Percentiles rank a stretch among this genome's conserved stretches.
phyloP scores from a whole-genome alignment of 2,797 vertebrate genomes.

The Mycteria americana region DNA sequence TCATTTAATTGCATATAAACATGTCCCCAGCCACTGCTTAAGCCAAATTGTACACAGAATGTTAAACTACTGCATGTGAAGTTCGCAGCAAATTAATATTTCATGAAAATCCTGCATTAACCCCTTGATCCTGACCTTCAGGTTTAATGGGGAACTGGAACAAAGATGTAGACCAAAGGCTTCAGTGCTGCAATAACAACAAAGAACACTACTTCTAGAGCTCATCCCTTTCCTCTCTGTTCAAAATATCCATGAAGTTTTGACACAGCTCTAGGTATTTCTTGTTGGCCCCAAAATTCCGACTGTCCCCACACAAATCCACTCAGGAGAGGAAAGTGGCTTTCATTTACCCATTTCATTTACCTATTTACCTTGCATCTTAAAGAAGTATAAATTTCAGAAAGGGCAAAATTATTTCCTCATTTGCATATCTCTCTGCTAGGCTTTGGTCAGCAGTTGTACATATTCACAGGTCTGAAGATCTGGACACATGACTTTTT shows the following conservation, averaged over 20 bases:
- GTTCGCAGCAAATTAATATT: conserved; percentile 62
- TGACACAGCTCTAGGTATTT: not conserved
- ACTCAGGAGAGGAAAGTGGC: not conserved
- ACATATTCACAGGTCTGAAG: not conserved
- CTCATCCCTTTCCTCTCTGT: not conserved
- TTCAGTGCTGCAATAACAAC: not conserved
- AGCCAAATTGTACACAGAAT: conserved; percentile 15
- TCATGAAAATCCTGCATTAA: conserved; percentile 48
- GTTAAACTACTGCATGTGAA: conserved; percentile 48
- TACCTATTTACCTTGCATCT: not conserved
- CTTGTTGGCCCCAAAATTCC: not conserved
- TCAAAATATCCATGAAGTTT: not conserved
- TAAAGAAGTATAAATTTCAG: not conserved
- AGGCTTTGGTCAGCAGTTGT: not conserved
- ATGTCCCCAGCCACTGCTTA: conserved; percentile 53
- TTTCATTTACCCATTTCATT: not conserved
- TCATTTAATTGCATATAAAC: conserved; percentile 60
- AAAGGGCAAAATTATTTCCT: not conserved
- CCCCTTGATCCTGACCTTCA: conserved; percentile 44
- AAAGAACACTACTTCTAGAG: not conserved
- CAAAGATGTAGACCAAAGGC: conserved; percentile 9
- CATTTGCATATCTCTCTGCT: not conserved
- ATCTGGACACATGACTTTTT: not conserved
- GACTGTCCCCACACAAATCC: not conserved
- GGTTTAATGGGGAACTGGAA: conserved; percentile 23